Base-by-base conservation (phyloP, 2,888 invertebrate species). In the Mesoligia furuncula region DNA sequence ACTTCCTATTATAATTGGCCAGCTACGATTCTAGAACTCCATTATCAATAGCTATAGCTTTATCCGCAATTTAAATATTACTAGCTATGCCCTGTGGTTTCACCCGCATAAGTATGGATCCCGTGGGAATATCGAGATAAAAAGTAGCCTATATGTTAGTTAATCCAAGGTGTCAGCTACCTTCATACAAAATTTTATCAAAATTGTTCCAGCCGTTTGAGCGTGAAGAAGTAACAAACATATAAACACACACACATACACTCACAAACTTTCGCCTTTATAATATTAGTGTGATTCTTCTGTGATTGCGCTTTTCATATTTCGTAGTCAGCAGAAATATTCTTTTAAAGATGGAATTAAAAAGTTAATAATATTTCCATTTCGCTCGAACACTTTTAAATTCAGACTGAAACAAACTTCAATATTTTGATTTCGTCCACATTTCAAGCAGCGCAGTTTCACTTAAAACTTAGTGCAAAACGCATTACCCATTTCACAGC, bases 351-450 rank as follows among this genome's bases (percentile, higher is more conserved):
- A 66, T 57, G 9, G 24, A 80, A 13, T 48, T 24, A 73, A 20
- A 61, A 74, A 31, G n/a, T 70, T 54, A 65, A 57, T 68, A 64
- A 36, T 51, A 17, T 42, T 9, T 65, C 27, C 31, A 84, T 65
- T 78, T 15, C 24, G 6, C 57, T 80, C 13, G 39, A 72, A 59
- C 39, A 61, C 39, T 69, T 65, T 69, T 20, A 27, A 73, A 78
- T 70, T 61, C 45, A n/a, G 42, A 64, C 11, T 54, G n/a, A 54
- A 67, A 70, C 8, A 57, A 51, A 67, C 54, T 84, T 79, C 3
- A 59, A 72, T 61, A 39, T 72, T 79, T 79, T 69, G 65, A 79
- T 79, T 67, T 62, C 51, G 13, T 59, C 6, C n/a, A 45, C 8
- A 65, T 54, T 66, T 71, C 59, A 3, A 54, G 20, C 15, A 54